Evolutionary conservation across 2,888 invertebrate genomes (phyloP).

Genomic region (Ochropleura plecta): DNA sequence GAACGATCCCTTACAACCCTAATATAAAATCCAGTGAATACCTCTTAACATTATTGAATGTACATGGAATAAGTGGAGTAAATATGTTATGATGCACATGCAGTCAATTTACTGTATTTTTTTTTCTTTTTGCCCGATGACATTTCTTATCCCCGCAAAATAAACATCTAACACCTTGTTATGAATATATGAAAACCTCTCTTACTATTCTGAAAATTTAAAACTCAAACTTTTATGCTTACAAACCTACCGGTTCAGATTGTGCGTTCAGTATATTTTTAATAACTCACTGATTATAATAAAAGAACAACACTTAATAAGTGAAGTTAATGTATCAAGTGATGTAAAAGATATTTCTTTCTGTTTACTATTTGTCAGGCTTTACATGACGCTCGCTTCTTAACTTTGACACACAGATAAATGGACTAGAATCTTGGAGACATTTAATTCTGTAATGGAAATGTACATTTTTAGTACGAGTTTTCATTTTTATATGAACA

Average conservation of each 20-base stretch:
- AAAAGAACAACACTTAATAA: background rate
- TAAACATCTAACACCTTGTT: background rate
- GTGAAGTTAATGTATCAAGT: constrained; percentile 1
- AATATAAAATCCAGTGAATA: constrained; percentile 81
- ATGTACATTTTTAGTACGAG: background rate
- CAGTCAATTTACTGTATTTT: background rate
- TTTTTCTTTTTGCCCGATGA: background rate
- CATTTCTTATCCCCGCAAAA: background rate
- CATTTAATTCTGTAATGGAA: constrained; percentile 30
- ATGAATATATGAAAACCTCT: background rate
- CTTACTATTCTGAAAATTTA: background rate
- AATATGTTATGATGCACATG: constrained; percentile 16
- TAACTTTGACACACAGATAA: constrained; percentile 29
- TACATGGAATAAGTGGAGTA: constrained; percentile 55
- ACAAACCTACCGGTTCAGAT: background rate
- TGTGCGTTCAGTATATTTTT: background rate
- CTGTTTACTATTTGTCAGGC: constrained; percentile 11
- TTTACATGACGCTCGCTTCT: constrained; percentile 22
- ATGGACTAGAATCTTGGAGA: background rate
- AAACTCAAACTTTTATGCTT: background rate
- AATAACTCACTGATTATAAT: background rate
- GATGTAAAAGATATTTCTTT: constrained; percentile 3
- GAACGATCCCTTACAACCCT: constrained; percentile 81
- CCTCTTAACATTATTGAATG: constrained; percentile 79
- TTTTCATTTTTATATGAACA: constrained; percentile 16